These are phyloP conservation scores for Vicugna pacos DNA, from an alignment of 2,113 vertebrate species.

Conservation along the genomic window DNA sequence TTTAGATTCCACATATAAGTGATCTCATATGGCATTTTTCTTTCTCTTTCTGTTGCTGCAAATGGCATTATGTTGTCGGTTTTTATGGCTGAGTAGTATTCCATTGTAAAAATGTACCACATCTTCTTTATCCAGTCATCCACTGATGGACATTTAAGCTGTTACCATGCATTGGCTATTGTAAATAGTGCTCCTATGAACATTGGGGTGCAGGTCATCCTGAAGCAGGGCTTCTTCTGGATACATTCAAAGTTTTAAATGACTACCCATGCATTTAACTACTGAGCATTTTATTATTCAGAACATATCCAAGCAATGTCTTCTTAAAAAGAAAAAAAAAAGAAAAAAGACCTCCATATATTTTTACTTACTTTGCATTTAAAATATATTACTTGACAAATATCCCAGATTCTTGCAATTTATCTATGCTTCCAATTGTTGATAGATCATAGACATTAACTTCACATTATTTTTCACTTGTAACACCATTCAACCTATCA, in stretches of 20 bases:
- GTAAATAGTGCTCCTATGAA: too few relatives aligned
- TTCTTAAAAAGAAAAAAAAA: background rate
- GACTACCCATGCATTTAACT: background rate
- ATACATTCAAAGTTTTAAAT: background rate
- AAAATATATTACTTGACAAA: constrained; percentile 26
- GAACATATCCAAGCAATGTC: background rate
- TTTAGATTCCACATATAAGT: too few relatives aligned
- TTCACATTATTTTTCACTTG: background rate
- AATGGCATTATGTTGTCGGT: too few relatives aligned
- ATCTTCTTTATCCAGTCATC: too few relatives aligned
- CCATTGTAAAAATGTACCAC: too few relatives aligned
- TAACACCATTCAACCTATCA: background rate
- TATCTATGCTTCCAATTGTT: background rate
- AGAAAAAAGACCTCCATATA: background rate
- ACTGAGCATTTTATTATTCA: constrained; percentile 6
- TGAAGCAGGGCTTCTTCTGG: too few relatives aligned
- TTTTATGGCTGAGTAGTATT: too few relatives aligned
- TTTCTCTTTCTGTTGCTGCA: too few relatives aligned
- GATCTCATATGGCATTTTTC: too few relatives aligned
- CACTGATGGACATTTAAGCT: too few relatives aligned
- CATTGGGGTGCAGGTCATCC: too few relatives aligned
- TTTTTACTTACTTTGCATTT: background rate
- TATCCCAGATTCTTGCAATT: background rate
- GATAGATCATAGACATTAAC: background rate
- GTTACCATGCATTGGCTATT: too few relatives aligned